Conservation (phyloP, 2,888 invertebrate genomes). For the Spilosoma lubricipeda region DNA sequence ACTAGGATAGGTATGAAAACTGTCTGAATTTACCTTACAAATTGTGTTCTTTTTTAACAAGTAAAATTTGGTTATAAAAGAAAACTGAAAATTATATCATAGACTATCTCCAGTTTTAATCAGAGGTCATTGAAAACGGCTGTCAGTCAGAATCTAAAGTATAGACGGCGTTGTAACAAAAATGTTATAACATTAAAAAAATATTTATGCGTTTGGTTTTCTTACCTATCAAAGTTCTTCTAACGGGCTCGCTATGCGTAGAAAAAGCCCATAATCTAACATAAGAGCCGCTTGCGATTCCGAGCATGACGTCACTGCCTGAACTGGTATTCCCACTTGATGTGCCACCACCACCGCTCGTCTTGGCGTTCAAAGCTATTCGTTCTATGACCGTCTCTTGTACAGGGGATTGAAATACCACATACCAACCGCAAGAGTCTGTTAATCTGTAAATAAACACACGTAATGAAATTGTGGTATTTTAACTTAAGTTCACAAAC, state of each 20-base stretch:
- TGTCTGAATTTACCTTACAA: too few species aligned
- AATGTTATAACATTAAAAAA: background rate
- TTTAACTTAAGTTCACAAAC: background rate
- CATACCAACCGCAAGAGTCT: slow-evolving; percentile 98
- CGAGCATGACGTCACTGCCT: slow-evolving; percentile 82
- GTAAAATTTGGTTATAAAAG: too few species aligned
- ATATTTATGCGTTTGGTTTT: slow-evolving; percentile 11
- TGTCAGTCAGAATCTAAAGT: too few species aligned
- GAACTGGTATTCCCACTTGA: slow-evolving; percentile 71
- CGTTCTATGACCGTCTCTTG: slow-evolving; percentile 96
- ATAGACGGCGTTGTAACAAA: too few species aligned
- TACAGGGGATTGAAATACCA: slow-evolving; percentile 96
- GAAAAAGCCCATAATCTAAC: slow-evolving; percentile 83
- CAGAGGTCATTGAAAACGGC: too few species aligned
- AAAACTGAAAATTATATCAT: too few species aligned
- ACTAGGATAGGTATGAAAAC: too few species aligned
- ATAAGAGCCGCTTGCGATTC: slow-evolving; percentile 79
- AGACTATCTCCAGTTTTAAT: too few species aligned
- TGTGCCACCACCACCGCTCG: slow-evolving; percentile 71
- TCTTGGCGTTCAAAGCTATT: slow-evolving; percentile 94
- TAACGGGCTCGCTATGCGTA: slow-evolving; percentile 81
- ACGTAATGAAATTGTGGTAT: background rate
- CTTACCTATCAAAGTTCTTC: slow-evolving; percentile 81
- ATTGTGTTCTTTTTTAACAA: too few species aligned
- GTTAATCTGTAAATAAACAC: slow-evolving; percentile 88